Evolutionary conservation across 2,113 vertebrate species (phyloP).

Genomic region (Gallinago paraguaiae): DNA sequence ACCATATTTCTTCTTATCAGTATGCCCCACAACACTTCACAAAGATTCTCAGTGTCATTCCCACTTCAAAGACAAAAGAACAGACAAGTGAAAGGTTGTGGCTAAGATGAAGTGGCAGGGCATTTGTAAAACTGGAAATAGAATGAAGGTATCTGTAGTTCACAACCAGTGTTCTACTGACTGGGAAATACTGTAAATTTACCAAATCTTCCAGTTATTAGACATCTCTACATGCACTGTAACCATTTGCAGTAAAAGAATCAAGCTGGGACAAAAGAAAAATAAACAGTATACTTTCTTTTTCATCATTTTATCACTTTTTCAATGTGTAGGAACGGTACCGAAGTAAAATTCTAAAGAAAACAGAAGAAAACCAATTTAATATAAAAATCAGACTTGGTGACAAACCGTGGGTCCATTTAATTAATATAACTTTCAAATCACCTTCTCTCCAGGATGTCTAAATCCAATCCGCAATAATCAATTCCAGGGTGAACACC

Average conservation of each 20-base stretch:
- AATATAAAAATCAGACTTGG: not conserved
- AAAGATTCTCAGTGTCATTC: not conserved
- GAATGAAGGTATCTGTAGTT: not conserved
- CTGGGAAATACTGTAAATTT: not conserved
- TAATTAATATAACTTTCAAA: conserved; percentile 59
- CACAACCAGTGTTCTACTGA: not conserved
- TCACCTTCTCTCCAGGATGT: conserved; percentile 23
- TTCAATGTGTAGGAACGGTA: not conserved
- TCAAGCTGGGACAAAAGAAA: not conserved
- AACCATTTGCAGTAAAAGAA: not conserved
- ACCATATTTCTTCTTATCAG: not conserved
- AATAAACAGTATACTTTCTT: not conserved
- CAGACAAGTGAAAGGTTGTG: not conserved
- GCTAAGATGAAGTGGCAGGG: not conserved
- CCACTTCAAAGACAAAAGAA: not conserved
- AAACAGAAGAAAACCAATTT: not conserved
- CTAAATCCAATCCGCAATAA: conserved; percentile 52
- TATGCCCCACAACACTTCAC: not conserved
- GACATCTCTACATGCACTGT: not conserved
- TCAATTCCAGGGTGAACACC: conserved; percentile 23
- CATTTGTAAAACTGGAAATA: not conserved
- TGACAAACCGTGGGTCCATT: not conserved
- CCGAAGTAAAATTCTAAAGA: not conserved
- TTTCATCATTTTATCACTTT: not conserved
- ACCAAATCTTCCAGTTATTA: not conserved